A percentile compares a stretch with the other conserved stretches of the same genome.
phyloP scores from a whole-genome alignment of 2,797 vertebrate species.

The Hyperoplus lanceolatus region DNA sequence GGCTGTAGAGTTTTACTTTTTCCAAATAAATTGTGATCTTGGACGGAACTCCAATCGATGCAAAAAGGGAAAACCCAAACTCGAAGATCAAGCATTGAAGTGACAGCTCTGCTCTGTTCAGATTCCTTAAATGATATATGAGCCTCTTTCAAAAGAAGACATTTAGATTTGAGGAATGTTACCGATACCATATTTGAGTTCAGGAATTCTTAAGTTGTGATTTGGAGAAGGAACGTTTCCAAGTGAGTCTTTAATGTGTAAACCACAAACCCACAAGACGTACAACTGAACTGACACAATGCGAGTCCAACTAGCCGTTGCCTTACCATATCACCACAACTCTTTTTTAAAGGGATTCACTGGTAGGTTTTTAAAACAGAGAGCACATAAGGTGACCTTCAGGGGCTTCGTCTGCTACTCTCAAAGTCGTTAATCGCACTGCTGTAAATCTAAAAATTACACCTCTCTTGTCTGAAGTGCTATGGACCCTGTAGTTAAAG shows the following conservation, averaged over 20 bases:
- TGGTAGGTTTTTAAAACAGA: constrained; percentile 21
- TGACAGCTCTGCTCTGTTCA: background rate
- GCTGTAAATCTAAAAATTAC: constrained; percentile 70
- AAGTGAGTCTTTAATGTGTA: background rate
- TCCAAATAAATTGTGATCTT: constrained; percentile 19
- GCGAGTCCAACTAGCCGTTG: constrained; percentile 5
- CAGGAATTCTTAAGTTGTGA: background rate
- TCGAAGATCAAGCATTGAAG: background rate
- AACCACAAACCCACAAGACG: constrained; percentile 1
- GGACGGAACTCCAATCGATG: constrained; percentile 1
- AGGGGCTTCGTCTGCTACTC: constrained; percentile 14
- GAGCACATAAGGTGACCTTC: constrained; percentile 56
- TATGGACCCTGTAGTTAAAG: constrained; percentile 65
- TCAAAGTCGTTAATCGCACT: constrained; percentile 50
- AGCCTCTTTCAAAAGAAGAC: background rate
- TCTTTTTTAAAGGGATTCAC: background rate
- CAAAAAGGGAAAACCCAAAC: constrained; percentile 9
- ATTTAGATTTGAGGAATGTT: background rate
- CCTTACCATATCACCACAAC: constrained; percentile 13
- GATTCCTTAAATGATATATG: background rate
- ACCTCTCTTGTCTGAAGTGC: constrained; percentile 64
- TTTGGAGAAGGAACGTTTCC: constrained; percentile 11
- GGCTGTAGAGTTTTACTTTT: background rate
- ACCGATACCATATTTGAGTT: background rate
- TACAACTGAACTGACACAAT: background rate